Conservation (phyloP, 2,888 invertebrate species). For the Tholera decimalis region DNA sequence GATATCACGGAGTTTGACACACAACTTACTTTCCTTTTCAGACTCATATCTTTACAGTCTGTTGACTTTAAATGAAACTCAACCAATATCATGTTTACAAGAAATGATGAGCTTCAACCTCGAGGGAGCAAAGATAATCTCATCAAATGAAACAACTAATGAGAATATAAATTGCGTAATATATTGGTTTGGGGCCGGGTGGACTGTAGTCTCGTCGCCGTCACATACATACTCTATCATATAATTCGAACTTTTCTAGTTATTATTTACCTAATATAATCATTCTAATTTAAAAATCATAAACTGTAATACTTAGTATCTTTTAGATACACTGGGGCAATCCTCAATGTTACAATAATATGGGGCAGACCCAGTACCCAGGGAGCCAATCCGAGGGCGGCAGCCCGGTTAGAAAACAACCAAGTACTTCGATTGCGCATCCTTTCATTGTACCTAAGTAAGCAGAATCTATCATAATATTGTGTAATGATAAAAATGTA, state of each 20-base stretch:
- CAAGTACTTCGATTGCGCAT: constrained; percentile 12
- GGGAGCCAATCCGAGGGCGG: constrained; percentile 2
- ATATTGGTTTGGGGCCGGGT: constrained; percentile 86
- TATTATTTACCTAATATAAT: constrained; percentile 14
- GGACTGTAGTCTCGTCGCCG: constrained; percentile 65
- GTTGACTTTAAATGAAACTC: constrained; percentile 78
- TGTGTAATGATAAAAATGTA: constrained; percentile 42
- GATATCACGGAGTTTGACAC: constrained; percentile 7
- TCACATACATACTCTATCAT: constrained; percentile 61
- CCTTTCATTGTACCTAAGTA: constrained; percentile 17
- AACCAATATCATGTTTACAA: constrained; percentile 80
- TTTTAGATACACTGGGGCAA: neutral
- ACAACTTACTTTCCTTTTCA: constrained; percentile 58
- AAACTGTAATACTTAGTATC: neutral
- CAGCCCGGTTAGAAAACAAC: constrained; percentile 18
- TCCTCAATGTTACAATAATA: no score
- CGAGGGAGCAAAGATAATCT: constrained; percentile 84
- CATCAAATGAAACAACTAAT: constrained; percentile 89
- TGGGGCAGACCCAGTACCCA: neutral
- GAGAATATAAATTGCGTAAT: constrained; percentile 88
- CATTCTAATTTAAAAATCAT: constrained; percentile 5
- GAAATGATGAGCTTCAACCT: constrained; percentile 82
- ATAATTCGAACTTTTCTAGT: constrained; percentile 29
- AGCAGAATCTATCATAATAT: constrained; percentile 34
- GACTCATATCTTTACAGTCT: constrained; percentile 72